Evolutionary conservation across 1,140 invertebrate genomes (phyloP).

Genomic region (Ericerus pela): DNA sequence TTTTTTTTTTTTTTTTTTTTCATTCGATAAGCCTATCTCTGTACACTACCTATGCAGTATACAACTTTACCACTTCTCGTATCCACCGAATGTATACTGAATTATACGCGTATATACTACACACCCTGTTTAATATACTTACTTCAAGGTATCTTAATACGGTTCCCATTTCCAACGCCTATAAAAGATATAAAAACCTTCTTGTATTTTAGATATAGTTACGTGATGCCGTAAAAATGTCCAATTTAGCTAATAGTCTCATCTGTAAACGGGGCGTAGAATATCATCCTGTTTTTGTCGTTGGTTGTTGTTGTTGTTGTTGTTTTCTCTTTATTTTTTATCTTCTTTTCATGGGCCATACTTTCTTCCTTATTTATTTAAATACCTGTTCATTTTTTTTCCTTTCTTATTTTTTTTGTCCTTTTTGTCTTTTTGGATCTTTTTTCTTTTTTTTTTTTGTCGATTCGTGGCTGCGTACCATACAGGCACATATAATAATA

Average conservation of each 20-base stretch:
- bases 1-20: no score
- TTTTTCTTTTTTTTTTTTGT: no score
- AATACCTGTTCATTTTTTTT: not conserved
- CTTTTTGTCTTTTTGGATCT: not conserved
- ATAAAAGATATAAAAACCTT: conserved; percentile 4
- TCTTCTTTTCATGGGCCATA: no score
- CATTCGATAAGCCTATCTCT: no score
- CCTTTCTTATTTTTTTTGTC: not conserved
- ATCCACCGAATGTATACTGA: no score
- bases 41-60: no score
- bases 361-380: conserved; percentile 1
- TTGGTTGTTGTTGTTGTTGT: no score
- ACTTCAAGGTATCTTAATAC: conserved; percentile 12
- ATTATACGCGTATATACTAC: no score
- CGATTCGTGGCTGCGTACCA: no score
- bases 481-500: no score
- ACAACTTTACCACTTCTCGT: no score
- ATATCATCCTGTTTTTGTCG: not conserved
- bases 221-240: conserved; percentile 12
- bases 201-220: not conserved
- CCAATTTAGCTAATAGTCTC: conserved; percentile 11
- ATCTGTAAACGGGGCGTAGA: conserved; percentile 3
- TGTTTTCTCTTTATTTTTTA: no score
- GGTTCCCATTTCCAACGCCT: not conserved
- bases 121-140: not conserved